phyloP scores from a whole-genome alignment of 2,797 vertebrate genomes.

The Manis javanica region DNA sequence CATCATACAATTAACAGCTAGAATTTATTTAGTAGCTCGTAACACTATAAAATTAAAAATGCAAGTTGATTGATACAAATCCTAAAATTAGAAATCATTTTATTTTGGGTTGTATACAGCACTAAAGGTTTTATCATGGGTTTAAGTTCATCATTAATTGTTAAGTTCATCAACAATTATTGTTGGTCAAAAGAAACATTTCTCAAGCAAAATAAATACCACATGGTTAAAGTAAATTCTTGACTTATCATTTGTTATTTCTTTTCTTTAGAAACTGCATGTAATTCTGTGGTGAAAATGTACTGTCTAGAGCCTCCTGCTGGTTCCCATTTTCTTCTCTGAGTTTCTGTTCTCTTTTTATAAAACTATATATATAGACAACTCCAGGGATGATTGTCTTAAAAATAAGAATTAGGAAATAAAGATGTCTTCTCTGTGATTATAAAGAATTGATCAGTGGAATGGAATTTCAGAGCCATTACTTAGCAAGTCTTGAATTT shows the following conservation, averaged over 20 bases:
- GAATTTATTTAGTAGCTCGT: background rate
- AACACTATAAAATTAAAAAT: background rate
- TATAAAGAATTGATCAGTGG: background rate
- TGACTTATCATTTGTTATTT: background rate
- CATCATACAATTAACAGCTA: background rate
- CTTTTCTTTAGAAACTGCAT: background rate
- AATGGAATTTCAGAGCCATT: background rate
- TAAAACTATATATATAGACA: background rate
- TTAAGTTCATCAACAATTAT: background rate
- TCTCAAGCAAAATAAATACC: background rate
- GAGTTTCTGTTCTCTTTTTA: background rate
- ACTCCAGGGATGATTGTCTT: background rate
- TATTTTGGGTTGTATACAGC: background rate
- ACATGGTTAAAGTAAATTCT: background rate
- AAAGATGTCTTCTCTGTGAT: background rate
- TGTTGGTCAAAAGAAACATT: background rate
- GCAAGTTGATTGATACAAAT: background rate
- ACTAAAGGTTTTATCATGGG: background rate
- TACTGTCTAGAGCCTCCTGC: background rate
- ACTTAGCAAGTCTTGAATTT: background rate
- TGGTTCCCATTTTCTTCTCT: background rate
- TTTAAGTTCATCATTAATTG: background rate
- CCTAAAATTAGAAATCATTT: slow-evolving; percentile 23
- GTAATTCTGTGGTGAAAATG: background rate
- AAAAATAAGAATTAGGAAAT: background rate